Evolutionary conservation across 2,797 vertebrate genomes (phyloP).

Genomic region (Heliangelus exortis): DNA sequence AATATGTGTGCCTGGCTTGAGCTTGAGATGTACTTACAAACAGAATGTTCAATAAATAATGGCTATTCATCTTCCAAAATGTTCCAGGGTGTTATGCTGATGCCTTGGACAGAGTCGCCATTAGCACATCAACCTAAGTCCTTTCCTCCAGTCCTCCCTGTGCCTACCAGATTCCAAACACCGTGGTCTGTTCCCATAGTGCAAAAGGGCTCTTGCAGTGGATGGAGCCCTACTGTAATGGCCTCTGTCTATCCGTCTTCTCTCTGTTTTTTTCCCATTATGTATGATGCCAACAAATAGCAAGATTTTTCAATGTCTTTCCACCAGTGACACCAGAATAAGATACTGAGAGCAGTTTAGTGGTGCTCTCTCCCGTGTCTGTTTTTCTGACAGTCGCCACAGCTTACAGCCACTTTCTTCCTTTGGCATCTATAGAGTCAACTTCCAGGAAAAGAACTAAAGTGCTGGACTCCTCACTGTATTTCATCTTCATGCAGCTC

Average conservation of each 20-base stretch:
- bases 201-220: neutral
- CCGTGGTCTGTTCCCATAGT: neutral
- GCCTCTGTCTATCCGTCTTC: neutral
- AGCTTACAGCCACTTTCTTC: neutral
- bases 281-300: neutral
- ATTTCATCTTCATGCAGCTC: neutral
- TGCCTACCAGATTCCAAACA: neutral
- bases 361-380: neutral
- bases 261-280: neutral
- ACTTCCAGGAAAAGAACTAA: neutral
- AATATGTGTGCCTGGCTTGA: neutral
- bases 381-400: neutral
- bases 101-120: neutral
- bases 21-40: neutral
- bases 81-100: neutral
- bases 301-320: neutral
- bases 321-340: neutral
- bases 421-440: neutral
- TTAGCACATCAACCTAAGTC: neutral
- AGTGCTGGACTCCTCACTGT: neutral
- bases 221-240: neutral
- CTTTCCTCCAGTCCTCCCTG: neutral
- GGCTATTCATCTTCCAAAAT: neutral
- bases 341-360: neutral
- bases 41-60: neutral